These are phyloP conservation scores for Dryadula phaetusa DNA, from an alignment of 2,888 invertebrate genomes.

Conservation along the genomic window DNA sequence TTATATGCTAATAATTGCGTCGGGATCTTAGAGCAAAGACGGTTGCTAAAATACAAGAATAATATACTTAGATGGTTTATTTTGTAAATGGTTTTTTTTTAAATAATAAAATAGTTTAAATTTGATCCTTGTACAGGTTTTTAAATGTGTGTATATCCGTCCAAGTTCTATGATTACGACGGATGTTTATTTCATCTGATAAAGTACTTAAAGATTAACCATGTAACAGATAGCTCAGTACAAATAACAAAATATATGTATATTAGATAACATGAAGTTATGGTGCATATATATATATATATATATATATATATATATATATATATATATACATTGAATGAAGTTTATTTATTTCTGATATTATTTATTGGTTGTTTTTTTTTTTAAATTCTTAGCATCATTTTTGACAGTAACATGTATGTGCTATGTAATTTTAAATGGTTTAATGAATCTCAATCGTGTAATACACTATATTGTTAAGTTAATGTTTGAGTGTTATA, in stretches of 20 bases:
- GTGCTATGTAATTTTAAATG: not conserved
- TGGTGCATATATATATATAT: too few relatives aligned
- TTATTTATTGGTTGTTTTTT: too few relatives aligned
- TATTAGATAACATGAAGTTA: not conserved
- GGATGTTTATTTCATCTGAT: not conserved
- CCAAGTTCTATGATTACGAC: not conserved
- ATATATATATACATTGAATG: not conserved
- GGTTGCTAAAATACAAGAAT: not conserved
- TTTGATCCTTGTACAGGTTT: not conserved
- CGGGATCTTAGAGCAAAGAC: conserved; percentile 2
- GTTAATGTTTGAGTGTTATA: conserved; percentile 29
- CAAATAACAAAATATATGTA: conserved; percentile 15
- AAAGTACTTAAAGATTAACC: conserved; percentile 7
- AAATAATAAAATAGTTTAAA: not conserved
- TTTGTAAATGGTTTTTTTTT: not conserved
- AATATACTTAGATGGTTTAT: too few relatives aligned
- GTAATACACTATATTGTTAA: conserved; percentile 18
- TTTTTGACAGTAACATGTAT: not conserved
- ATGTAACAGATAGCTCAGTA: conserved; percentile 3
- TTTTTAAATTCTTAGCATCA: too few relatives aligned
- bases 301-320: too few relatives aligned
- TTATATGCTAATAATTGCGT: not conserved
- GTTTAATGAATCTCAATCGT: conserved; percentile 12
- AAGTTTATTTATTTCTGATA: too few relatives aligned
- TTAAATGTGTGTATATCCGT: not conserved